These are phyloP conservation scores for Melanophora roralis DNA, from an alignment of 2,888 invertebrate species.

Conservation along the genomic window DNA sequence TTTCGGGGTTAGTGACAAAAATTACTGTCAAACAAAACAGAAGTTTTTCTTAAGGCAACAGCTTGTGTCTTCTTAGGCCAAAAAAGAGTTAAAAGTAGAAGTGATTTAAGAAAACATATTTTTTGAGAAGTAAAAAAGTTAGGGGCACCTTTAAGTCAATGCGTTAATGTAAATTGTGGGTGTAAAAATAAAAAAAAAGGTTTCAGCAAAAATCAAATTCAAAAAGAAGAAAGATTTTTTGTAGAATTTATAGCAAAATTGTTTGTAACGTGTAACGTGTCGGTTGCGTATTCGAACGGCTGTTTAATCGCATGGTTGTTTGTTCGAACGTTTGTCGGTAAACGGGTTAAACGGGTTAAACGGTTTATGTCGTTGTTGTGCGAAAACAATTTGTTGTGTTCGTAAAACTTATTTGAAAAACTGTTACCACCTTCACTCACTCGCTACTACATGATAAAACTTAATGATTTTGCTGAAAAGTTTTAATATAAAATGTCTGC, in stretches of 20 bases:
- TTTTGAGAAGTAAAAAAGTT: not conserved
- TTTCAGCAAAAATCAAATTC: no score
- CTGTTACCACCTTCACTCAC: slow-evolving; percentile 18
- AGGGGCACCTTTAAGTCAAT: not conserved
- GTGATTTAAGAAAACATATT: not conserved
- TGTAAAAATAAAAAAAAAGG: not conserved
- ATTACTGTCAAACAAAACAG: slow-evolving; percentile 50
- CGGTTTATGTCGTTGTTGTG: not conserved
- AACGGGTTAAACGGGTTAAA: slow-evolving; percentile 3
- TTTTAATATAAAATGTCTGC: slow-evolving; percentile 67
- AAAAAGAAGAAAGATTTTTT: no score
- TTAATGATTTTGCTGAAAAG: slow-evolving; percentile 4
- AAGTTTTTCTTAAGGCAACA: slow-evolving; percentile 51
- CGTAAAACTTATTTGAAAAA: slow-evolving; percentile 12
- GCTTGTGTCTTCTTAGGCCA: slow-evolving; percentile 9
- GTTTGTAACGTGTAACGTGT: not conserved
- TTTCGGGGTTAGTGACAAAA: slow-evolving; percentile 3
- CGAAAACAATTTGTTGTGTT: slow-evolving; percentile 5
- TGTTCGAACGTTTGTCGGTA: not conserved
- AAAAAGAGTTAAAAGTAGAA: slow-evolving; percentile 21
- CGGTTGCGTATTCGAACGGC: no score
- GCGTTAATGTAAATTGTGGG: not conserved
- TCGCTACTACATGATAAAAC: not conserved
- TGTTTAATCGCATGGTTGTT: no score
- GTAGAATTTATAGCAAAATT: not conserved